These are phyloP conservation scores for Apis dorsata DNA, from an alignment of 1,140 invertebrate genomes.

Conservation along the genomic window DNA sequence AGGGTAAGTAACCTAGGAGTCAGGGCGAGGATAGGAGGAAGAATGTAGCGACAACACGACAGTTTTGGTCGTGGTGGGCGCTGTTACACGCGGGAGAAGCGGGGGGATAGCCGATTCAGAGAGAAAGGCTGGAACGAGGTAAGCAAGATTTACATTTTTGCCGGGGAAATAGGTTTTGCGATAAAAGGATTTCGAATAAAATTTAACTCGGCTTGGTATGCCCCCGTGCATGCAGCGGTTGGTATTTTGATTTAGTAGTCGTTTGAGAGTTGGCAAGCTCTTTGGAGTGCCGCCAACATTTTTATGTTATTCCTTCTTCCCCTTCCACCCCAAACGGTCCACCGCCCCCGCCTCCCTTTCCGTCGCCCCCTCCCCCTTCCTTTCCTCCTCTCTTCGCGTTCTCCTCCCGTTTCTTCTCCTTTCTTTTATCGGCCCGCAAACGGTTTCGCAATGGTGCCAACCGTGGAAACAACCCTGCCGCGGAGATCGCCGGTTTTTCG, in stretches of 20 bases:
- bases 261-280: slow-evolving; percentile 77
- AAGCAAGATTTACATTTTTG: slow-evolving; percentile 74
- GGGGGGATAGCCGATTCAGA: slow-evolving; percentile 55
- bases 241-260: slow-evolving; percentile 77
- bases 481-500: background rate
- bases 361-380: slow-evolving; percentile 43
- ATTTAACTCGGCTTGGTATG: slow-evolving; percentile 65
- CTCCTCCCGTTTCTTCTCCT: background rate
- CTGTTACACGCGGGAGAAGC: slow-evolving; percentile 48
- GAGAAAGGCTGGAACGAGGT: slow-evolving; percentile 42
- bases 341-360: slow-evolving; percentile 23
- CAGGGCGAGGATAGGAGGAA: background rate
- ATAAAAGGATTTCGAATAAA: slow-evolving; percentile 77
- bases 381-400: background rate
- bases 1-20: background rate
- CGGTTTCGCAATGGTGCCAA: background rate
- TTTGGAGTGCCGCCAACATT: slow-evolving; percentile 75
- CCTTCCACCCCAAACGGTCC: slow-evolving; percentile 4
- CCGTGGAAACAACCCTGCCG: background rate
- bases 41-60: slow-evolving; percentile 33
- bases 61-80: slow-evolving; percentile 43
- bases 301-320: slow-evolving; percentile 71
- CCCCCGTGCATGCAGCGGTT: slow-evolving; percentile 21
- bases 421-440: background rate
- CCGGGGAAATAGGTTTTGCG: slow-evolving; percentile 73